Conservation (phyloP, 2,113 vertebrate species). For the Pontoporia blainvillei region DNA sequence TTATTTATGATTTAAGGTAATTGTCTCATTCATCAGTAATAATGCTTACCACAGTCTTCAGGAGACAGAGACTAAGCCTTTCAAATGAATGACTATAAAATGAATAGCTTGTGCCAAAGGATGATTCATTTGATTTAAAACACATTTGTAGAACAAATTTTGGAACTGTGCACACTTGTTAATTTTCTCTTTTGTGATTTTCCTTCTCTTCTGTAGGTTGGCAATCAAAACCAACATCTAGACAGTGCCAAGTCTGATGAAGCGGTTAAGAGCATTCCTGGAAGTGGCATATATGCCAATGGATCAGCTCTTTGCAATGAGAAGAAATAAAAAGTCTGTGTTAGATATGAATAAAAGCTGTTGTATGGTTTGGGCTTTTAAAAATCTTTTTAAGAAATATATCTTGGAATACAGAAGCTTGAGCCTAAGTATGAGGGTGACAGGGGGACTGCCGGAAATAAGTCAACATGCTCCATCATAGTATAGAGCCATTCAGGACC, state of each 20-base stretch:
- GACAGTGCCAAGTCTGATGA: not conserved
- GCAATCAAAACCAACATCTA: slow-evolving; percentile 14
- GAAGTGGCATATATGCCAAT: not conserved
- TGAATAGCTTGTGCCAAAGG: slow-evolving; percentile 24
- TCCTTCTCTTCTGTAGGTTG: not conserved
- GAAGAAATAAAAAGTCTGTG: not conserved
- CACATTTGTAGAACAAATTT: slow-evolving; percentile 43
- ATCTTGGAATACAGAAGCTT: not conserved
- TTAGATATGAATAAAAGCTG: not conserved
- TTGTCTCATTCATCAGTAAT: slow-evolving; percentile 40
- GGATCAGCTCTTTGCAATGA: not conserved
- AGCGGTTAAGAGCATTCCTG: not conserved
- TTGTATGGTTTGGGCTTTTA: not conserved
- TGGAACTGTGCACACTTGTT: slow-evolving; percentile 26
- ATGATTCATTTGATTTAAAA: slow-evolving; percentile 65
- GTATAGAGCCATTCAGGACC: not conserved
- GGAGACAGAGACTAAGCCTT: slow-evolving; percentile 1
- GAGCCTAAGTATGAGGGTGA: not conserved
- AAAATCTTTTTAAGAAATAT: not conserved
- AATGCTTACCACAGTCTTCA: slow-evolving; percentile 21
- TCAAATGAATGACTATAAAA: slow-evolving; percentile 37
- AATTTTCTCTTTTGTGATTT: slow-evolving; percentile 47
- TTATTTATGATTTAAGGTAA: slow-evolving; percentile 52
- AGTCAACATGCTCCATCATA: too few species aligned
- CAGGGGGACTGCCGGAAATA: not conserved